These are phyloP conservation scores for Heliconius hermathena DNA, from an alignment of 1,140 invertebrate species.

Conservation along the genomic window DNA sequence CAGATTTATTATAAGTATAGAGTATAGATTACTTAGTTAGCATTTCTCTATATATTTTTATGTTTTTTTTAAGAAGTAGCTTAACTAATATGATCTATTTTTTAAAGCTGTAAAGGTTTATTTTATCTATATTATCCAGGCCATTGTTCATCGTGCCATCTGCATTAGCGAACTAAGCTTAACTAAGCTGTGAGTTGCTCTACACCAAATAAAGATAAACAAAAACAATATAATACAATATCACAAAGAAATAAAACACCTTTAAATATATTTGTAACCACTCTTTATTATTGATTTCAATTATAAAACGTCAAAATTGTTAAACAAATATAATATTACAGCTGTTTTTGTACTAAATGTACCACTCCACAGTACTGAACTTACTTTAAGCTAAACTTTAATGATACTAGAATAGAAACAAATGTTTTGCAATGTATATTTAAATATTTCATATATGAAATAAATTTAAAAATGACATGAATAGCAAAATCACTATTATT, in stretches of 20 bases:
- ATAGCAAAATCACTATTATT: background rate
- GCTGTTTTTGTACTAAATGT: slow-evolving; percentile 74
- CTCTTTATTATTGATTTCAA: slow-evolving; percentile 70
- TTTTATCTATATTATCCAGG: too few relatives aligned
- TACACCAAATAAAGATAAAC: too few relatives aligned
- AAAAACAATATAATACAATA: background rate
- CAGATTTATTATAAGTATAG: too few relatives aligned
- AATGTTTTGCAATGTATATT: background rate
- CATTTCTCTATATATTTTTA: too few relatives aligned
- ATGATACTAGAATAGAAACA: slow-evolving; percentile 1
- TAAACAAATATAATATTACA: slow-evolving; percentile 45
- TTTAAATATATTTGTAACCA: slow-evolving; percentile 50
- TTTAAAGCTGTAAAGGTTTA: too few relatives aligned
- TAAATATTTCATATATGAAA: slow-evolving; percentile 11
- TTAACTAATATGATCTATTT: too few relatives aligned
- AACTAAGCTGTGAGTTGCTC: too few relatives aligned
- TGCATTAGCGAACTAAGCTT: too few relatives aligned
- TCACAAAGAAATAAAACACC: slow-evolving; percentile 38
- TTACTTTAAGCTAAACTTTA: slow-evolving; percentile 6
- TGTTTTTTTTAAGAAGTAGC: too few relatives aligned
- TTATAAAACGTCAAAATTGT: slow-evolving; percentile 62
- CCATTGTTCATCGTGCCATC: too few relatives aligned
- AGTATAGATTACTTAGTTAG: too few relatives aligned
- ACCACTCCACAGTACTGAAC: slow-evolving; percentile 46
- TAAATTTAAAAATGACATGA: slow-evolving; percentile 10